phyloP scores from a whole-genome alignment of 2,888 invertebrate species.

The Heliconius aoede region DNA sequence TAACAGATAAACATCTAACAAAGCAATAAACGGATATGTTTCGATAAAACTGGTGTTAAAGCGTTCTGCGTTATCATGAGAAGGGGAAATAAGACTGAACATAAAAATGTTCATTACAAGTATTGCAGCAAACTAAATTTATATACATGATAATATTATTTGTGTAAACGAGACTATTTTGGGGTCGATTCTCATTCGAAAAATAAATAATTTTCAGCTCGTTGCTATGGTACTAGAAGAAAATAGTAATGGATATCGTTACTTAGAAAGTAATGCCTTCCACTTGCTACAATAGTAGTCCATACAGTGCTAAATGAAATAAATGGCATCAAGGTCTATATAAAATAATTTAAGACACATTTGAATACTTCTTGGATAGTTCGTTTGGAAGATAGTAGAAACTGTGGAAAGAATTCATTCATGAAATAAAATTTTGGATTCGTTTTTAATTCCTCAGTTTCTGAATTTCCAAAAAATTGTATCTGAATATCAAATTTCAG shows the following conservation, averaged over 20 bases:
- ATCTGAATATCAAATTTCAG: conserved; percentile 9
- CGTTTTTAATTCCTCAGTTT: not conserved
- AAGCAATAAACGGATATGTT: conserved; percentile 42
- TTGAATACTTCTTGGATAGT: not conserved
- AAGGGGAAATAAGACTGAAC: not conserved
- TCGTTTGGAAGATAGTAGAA: not conserved
- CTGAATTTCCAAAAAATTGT: not conserved
- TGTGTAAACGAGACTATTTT: not conserved
- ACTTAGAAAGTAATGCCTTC: too few relatives aligned
- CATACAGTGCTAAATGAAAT: too few relatives aligned
- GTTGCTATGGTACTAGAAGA: too few relatives aligned
- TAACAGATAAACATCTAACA: conserved; percentile 27
- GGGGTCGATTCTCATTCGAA: not conserved
- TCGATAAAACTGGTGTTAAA: conserved; percentile 39
- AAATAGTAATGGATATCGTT: too few relatives aligned
- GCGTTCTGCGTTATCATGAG: not conserved
- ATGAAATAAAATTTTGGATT: not conserved
- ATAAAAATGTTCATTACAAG: not conserved
- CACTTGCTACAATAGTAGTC: too few relatives aligned
- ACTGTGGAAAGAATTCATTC: not conserved
- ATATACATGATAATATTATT: too few relatives aligned
- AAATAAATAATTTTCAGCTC: not conserved
- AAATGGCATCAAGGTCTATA: too few relatives aligned
- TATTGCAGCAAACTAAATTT: not conserved
- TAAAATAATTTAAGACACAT: too few relatives aligned